phyloP scores from a whole-genome alignment of 2,113 vertebrate species.

The Phyllostomus discolor region DNA sequence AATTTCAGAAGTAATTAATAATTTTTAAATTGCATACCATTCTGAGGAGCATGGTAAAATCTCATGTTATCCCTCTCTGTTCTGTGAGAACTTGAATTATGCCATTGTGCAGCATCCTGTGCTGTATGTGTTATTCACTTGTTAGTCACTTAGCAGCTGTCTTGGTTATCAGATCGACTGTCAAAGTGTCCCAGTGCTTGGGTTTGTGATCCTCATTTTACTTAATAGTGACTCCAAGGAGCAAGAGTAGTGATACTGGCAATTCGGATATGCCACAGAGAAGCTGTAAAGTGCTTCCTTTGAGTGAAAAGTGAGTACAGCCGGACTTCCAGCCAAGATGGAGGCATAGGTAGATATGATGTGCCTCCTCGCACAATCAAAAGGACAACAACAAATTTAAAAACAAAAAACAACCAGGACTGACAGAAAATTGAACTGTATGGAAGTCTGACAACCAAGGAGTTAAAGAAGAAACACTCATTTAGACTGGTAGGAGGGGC shows the following conservation, averaged over 20 bases:
- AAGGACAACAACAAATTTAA: no score
- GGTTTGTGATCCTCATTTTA: background rate
- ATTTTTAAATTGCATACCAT: background rate
- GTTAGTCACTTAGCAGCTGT: background rate
- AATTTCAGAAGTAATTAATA: background rate
- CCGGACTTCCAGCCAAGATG: background rate
- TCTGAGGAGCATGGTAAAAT: background rate
- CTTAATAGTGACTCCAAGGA: background rate
- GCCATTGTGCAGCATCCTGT: background rate
- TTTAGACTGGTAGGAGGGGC: no score
- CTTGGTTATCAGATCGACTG: background rate
- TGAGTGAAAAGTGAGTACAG: background rate
- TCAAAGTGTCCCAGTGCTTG: background rate
- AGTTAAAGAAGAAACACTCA: no score
- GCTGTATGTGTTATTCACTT: background rate
- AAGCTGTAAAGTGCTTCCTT: background rate
- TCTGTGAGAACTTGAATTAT: background rate
- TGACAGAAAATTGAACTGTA: no score
- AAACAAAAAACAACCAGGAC: no score
- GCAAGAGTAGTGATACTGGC: background rate
- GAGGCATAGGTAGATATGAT: no score
- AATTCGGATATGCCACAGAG: background rate
- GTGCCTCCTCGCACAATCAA: no score
- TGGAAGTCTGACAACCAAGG: no score
- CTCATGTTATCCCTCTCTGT: background rate